Base-by-base conservation (phyloP, 2,113 vertebrate genomes). In the Toxotes jaculatrix region DNA sequence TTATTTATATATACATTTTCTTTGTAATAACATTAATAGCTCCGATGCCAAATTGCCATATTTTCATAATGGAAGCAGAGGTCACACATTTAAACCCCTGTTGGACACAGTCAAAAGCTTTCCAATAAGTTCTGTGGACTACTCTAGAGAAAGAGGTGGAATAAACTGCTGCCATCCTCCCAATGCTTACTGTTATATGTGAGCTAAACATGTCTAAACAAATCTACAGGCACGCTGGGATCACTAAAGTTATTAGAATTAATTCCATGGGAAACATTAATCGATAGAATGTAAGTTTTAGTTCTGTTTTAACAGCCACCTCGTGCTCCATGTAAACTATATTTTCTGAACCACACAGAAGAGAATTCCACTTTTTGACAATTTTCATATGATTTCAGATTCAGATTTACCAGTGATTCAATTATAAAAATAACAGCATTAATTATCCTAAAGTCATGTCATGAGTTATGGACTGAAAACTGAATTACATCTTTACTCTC, bases 1-100 rank as follows among this genome's bases (percentile, higher is more conserved):
- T 32, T 59, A 47, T 74, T 87, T 68, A 8, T 53, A 45, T 36
- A 43, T 32, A 13, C 17, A 53, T 71, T 60, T 19, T 61, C 32
- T 67, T 61, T 83, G 36, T 47, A 57, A 60, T 81, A 0, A 6
- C 32, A 36, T 11, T 64, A 67, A 63, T 36, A 56, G 36, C 32
- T 68, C 27, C 45, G 23, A 49, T 17, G 4, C n/a, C 12, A 53
- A 45, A 31, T 13, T 66, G 65, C 11, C 38, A n/a, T 43, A 14
- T 53, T 38, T 67, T 23, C 3, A 16, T 43, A 8, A 67, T 34
- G 23, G 4, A 21, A n/a, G 7, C 0, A 1, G n/a, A 60, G 6
- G 21, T 56, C n/a, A 32, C 10, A 61, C 43, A 43, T 79, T 69
- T 40, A 21, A 77, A 27, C 11, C 17, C 17, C 16, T 0, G 0